Evolutionary conservation across 2,888 invertebrate genomes (phyloP).

Genomic region (Carcina quercana): DNA sequence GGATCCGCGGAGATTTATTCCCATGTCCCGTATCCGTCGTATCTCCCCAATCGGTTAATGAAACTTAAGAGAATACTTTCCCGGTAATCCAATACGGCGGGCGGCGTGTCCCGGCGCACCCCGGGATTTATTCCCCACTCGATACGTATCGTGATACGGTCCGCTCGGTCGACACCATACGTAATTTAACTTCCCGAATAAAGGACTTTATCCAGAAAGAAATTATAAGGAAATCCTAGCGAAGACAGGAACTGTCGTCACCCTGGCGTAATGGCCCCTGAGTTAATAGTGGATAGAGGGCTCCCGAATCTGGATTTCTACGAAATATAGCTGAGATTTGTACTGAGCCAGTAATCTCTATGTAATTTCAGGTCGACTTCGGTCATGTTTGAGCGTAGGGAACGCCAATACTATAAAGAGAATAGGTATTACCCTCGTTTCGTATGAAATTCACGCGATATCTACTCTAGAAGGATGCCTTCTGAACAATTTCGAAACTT

Average conservation of each 20-base stretch:
- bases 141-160: constrained; percentile 60
- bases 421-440: too few species aligned
- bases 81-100: constrained; percentile 60
- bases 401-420: too few species aligned
- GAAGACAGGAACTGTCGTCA: constrained; percentile 17
- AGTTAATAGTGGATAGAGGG: constrained; percentile 14
- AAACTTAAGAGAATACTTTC: constrained; percentile 68
- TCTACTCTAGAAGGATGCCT: too few species aligned
- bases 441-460: too few species aligned
- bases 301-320: constrained; percentile 3
- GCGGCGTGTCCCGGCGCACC: constrained; percentile 35
- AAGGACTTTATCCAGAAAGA: constrained; percentile 58
- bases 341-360: constrained; percentile 13
- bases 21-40: constrained; percentile 25
- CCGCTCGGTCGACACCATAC: constrained; percentile 45
- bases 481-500: too few species aligned
- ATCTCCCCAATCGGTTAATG: constrained; percentile 66
- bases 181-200: constrained; percentile 63
- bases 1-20: constrained; percentile 24
- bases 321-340: constrained; percentile 10
- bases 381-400: too few species aligned
- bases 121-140: constrained; percentile 55
- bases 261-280: constrained; percentile 12
- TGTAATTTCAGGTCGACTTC: too few species aligned
- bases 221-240: constrained; percentile 54